Evolutionary conservation across 2,888 invertebrate species (phyloP), one percentile per base, ranked within the genome.

Genomic region (Ormyrus rosae): DNA sequence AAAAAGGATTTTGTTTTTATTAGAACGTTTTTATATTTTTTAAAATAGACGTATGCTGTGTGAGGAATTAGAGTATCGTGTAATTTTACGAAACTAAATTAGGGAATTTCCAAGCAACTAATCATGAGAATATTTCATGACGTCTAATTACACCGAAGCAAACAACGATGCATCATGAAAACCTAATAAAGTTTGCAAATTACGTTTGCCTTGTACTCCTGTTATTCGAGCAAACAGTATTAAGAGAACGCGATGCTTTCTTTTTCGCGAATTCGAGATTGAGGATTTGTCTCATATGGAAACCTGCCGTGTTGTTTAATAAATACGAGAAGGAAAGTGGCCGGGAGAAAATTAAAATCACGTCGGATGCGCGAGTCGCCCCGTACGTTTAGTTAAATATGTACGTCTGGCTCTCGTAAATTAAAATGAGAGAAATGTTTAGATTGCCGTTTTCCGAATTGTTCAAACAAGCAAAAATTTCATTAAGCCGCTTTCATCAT

Each of bases 301-400:
- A 67, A 76, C 55, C 53, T 63, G 63, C 6, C 76, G 7, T 48
- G 45, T 68, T 63, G 46, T 46, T 71, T 67, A 61, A 67, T 58
- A 78, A 78, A 72, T 61, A 67, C 55, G 55, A 45, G 19, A 72
- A 61, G 34, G 45, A 11, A 48, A 11, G 50, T 19, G 8, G n/a
- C 48, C 55, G 53, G 34, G 34, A 11, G 11, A 53, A 74, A 80
- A 80, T 80, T 70, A 80, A 80, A 80, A 75, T 65, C 58, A 69
- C 55, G 70, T 69, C 69, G 56, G 63, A 72, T 72, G 61, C 46
- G 34, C 56, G 48, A 19, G 55, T 19, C 5, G 11, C 19, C 19
- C 0, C 9, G 51, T 50, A 53, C 50, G 65, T 63, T 60, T 53
- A 64, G 53, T 65, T 53, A 55, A 55, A 65, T 34, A 53, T n/a